Evolutionary conservation across 2,797 vertebrate species (phyloP), one percentile per base, ranked within the genome.

Genomic region (Falco berigora): DNA sequence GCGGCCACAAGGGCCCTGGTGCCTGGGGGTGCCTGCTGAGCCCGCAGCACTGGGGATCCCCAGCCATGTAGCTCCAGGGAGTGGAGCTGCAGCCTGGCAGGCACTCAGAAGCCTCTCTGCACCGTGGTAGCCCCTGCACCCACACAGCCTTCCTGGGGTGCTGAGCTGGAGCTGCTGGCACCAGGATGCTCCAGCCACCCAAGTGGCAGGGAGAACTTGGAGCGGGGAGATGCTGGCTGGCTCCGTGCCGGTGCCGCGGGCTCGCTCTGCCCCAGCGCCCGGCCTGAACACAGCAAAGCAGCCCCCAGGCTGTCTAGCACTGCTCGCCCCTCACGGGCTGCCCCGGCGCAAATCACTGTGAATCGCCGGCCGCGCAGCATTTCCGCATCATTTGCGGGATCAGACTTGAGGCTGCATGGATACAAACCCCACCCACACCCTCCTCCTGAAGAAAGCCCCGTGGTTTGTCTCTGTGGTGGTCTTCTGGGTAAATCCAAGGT

Each of bases 151-250:
- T 3, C 13, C 67, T 3, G 21, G 22, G 42, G 34, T 4, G 1
- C 40, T 14, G 72, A 25, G 86, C 34, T 8, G 80, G 61, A 49
- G 34, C 81, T 62, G 67, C 81, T 0, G 1, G 46, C 28, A 34
- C 47, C 9, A 2, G 53, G 49, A 36, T 47, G 69, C 28, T 58
- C 24, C 4, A 2, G 28, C 20, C 10, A 2, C 24, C 4, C 0
- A 1, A 22, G 2, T 0, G 0, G 3, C 6, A 0, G 64, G 4
- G 19, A 34, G 50, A 17, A 4, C 21, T 72, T 2, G 4, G 34
- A 17, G 49, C 36, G n/a, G 28, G 2, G 6, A 34, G 74, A 50
- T 72, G 42, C 46, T 1, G 2, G 47, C 27, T 30, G 49, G 13
- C 17, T 36, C 36, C 36, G 36, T 36, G 36, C 36, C 36, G 36